Percentiles rank a stretch among this genome's conserved stretches.
phyloP scores from a whole-genome alignment of 37 sponge, comb jelly and placozoan species.

The Ianthella basta region DNA sequence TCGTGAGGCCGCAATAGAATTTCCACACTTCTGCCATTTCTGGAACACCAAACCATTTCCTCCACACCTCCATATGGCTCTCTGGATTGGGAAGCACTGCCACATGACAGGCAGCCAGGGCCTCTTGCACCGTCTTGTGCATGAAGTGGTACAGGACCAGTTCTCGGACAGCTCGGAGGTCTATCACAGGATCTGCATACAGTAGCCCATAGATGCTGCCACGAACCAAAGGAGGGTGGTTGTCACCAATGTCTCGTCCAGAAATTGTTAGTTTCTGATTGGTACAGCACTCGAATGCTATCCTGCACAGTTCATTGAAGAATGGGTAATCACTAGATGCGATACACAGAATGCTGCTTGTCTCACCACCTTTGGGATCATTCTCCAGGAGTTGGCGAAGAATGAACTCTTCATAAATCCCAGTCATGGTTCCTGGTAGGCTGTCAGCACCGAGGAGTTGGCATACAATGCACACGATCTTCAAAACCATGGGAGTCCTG shows the following conservation, averaged over 20 bases:
- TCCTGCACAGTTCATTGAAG: neutral
- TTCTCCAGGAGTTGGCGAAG: neutral
- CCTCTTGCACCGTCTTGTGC: constrained; percentile 14
- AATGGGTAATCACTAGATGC: neutral
- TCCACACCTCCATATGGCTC: neutral
- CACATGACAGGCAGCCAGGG: constrained; percentile 4
- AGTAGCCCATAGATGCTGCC: constrained; percentile 6
- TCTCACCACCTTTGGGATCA: neutral
- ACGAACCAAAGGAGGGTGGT: neutral
- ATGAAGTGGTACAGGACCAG: neutral
- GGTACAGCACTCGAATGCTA: neutral
- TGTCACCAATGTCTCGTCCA: neutral
- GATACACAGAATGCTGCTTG: neutral
- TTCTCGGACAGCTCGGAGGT: neutral
- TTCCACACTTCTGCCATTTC: constrained; percentile 23
- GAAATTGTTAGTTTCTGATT: constrained; percentile 6
- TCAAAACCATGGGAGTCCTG: neutral
- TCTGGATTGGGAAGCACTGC: neutral
- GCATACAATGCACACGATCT: constrained; percentile 2
- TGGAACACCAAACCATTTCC: neutral
- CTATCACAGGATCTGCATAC: neutral
- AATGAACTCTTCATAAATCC: constrained; percentile 12
- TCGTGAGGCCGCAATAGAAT: constrained; percentile 20
- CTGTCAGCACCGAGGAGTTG: neutral
- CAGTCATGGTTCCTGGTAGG: constrained; percentile 9